Evolutionary conservation across 2,888 invertebrate species (phyloP).

Genomic region (Eilema depressum): DNA sequence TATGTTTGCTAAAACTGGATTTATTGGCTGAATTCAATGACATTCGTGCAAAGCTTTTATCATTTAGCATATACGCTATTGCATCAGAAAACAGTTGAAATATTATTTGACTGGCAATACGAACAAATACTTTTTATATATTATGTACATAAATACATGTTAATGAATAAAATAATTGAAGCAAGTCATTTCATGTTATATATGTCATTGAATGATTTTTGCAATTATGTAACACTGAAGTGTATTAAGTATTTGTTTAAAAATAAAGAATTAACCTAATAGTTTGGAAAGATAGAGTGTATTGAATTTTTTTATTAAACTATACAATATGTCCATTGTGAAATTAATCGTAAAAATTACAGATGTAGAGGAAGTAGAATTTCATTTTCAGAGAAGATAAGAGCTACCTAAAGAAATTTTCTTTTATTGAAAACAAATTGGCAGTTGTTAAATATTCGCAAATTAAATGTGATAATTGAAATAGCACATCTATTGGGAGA

Average conservation of each 20-base stretch:
- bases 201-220: slow-evolving; percentile 41
- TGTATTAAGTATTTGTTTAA: slow-evolving; percentile 35
- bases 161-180: slow-evolving; percentile 31
- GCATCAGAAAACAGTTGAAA: slow-evolving; percentile 28
- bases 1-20: slow-evolving; percentile 38
- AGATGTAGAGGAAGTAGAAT: slow-evolving; percentile 33
- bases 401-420: slow-evolving; percentile 64
- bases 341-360: slow-evolving; percentile 28
- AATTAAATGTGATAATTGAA: slow-evolving; percentile 41
- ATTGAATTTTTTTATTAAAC: not conserved
- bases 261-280: slow-evolving; percentile 28
- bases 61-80: slow-evolving; percentile 22
- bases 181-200: slow-evolving; percentile 21
- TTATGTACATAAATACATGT: slow-evolving; percentile 23
- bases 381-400: slow-evolving; percentile 65
- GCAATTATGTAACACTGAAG: slow-evolving; percentile 42
- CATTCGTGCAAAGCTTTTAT: slow-evolving; percentile 42
- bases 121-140: slow-evolving; percentile 21
- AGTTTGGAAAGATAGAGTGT: slow-evolving; percentile 16
- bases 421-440: slow-evolving; percentile 73
- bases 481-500: slow-evolving; percentile 41
- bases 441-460: slow-evolving; percentile 67
- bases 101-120: slow-evolving; percentile 27
- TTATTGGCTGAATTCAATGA: slow-evolving; percentile 31
- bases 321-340: not conserved